These are phyloP conservation scores for Spilosoma lubricipeda DNA, from an alignment of 2,888 invertebrate genomes.

Conservation along the genomic window DNA sequence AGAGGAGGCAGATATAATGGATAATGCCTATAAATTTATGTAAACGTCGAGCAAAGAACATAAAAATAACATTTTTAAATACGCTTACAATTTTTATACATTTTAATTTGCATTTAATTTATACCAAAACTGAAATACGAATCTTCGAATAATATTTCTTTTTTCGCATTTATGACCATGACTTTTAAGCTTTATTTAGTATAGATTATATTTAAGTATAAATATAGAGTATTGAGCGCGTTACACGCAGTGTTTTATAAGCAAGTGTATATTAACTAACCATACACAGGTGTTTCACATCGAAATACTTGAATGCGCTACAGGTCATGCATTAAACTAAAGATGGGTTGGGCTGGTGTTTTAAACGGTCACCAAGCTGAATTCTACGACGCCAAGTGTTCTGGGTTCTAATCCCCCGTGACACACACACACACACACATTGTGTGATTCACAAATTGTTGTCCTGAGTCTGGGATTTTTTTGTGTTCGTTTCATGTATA, in stretches of 20 bases:
- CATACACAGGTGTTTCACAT: background rate
- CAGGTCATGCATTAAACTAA: no score
- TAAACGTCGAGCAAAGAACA: background rate
- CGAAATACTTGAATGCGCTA: background rate
- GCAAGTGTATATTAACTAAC: conserved; percentile 12
- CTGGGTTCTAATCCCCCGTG: no score
- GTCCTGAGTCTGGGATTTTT: no score
- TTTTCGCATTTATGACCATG: conserved; percentile 58
- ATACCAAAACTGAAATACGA: conserved; percentile 10
- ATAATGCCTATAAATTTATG: background rate
- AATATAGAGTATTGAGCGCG: conserved; percentile 18
- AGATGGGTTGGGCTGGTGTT: no score
- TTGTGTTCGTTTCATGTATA: no score
- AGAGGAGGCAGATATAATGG: background rate
- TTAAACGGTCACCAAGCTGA: no score
- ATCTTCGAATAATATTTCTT: conserved; percentile 31
- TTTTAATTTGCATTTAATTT: conserved; percentile 9
- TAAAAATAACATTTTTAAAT: background rate
- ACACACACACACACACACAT: no score
- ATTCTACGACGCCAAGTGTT: no score
- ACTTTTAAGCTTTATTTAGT: conserved; percentile 72
- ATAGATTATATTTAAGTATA: conserved; percentile 50
- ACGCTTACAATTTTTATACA: background rate
- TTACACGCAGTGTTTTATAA: conserved; percentile 16
- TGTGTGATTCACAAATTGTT: no score